Evolutionary conservation across 2,888 invertebrate species (phyloP).

Genomic region (Bruchidius siliquastri): DNA sequence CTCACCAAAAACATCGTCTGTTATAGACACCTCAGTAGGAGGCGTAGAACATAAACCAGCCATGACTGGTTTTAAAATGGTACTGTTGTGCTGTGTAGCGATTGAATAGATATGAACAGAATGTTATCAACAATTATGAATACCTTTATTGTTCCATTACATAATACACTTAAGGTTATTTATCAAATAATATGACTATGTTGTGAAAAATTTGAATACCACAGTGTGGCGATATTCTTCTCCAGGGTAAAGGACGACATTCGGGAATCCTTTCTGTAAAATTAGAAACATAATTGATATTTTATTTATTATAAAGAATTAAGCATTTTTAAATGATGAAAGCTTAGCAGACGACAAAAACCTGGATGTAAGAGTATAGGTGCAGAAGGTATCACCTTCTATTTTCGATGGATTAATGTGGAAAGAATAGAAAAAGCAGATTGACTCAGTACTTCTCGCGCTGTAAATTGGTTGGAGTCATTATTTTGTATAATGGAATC

Average conservation of each 20-base stretch:
- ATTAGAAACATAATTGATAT: background rate
- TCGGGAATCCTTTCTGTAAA: slow-evolving; percentile 33
- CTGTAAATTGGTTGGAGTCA: too few species aligned
- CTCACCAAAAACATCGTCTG: slow-evolving; percentile 36
- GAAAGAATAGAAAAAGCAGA: too few species aligned
- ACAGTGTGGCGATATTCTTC: slow-evolving; percentile 3
- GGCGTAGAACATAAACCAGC: background rate
- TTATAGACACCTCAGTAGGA: slow-evolving; percentile 6
- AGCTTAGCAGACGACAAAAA: too few species aligned
- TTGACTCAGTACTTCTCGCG: too few species aligned
- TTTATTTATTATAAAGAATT: too few species aligned
- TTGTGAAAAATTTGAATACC: slow-evolving; percentile 6
- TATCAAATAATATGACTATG: background rate
- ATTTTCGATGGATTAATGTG: too few species aligned
- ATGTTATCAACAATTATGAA: background rate
- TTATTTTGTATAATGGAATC: too few species aligned
- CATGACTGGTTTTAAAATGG: background rate
- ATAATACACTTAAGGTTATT: background rate
- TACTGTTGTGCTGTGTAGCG: background rate
- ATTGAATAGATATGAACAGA: background rate
- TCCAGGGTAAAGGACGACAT: background rate
- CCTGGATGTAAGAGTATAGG: too few species aligned
- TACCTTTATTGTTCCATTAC: background rate
- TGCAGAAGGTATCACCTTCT: too few species aligned
- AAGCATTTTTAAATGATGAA: too few species aligned